Percentiles rank a stretch among this genome's conserved stretches.
These are phyloP conservation scores for Phrynocephalus guinanensis DNA, from an alignment of 2,797 vertebrate species.

Conservation along the genomic window DNA sequence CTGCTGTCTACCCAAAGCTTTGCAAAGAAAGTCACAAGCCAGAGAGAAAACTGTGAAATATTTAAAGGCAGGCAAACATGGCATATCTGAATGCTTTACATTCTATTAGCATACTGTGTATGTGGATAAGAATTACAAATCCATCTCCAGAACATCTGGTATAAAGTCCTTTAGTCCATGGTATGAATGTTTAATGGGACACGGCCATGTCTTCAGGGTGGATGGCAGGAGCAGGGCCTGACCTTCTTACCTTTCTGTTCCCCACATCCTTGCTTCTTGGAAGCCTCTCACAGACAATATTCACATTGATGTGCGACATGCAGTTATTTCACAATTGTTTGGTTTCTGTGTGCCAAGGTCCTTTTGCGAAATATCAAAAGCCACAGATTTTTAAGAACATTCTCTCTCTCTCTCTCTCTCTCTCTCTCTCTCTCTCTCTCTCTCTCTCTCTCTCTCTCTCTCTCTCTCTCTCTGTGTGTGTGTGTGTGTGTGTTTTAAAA, in stretches of 20 bases:
- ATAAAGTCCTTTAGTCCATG: neutral
- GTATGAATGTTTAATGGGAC: neutral
- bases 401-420: no score
- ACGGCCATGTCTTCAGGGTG: neutral
- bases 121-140: slow-evolving; percentile 7
- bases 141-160: neutral
- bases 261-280: no score
- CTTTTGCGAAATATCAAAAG: neutral
- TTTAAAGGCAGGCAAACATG: neutral
- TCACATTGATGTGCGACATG: neutral
- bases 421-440: no score
- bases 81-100: neutral
- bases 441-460: no score
- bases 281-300: neutral
- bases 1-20: neutral
- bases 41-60: neutral
- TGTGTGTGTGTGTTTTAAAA: no score
- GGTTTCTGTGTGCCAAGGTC: neutral
- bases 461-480: no score
- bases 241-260: no score
- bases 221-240: neutral
- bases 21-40: neutral
- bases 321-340: neutral
- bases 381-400: no score
- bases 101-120: neutral